Evolutionary conservation across 1,140 invertebrate species (phyloP), one percentile per base, ranked within the genome.

Genomic region (Drosophila mauritiana): DNA sequence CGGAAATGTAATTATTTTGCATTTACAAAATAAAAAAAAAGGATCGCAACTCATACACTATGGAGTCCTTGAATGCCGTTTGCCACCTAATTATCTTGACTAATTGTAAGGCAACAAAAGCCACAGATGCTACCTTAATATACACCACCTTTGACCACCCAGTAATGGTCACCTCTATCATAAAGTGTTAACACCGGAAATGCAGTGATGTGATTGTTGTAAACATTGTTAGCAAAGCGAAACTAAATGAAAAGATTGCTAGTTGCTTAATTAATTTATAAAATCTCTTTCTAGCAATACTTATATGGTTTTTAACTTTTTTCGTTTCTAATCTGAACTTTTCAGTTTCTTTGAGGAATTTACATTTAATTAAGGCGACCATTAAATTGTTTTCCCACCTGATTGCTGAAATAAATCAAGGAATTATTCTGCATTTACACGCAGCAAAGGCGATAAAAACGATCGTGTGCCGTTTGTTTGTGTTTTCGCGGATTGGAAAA

Each of bases 1-100:
- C 36, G 49, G 12, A 13, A 63, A 61, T 81, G 77, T 78, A 57
- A 81, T 81, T 83, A 84, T 84, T 84, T 83, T 83, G 80, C 80
- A 84, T 75, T 84, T 84, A 31, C 31, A 22, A 22, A 22, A 22
- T 34, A 39, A 39, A 39, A 79, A 86, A 49, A 77, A 48, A 46
- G 42, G 55, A 5, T 6, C 56, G 39, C 39, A 37, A 53, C 11
- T 46, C 48, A 15, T 37, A 65, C 20, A 39, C 55, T 46, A 51
- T 12, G 56, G 10, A 45, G 36, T 31, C 45, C 59, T 78, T 53
- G 63, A 67, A 79, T 74, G 76, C 22, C 49, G 56, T 52, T 61
- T 34, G 61, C 64, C 64, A 80, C 56, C 73, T 85, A 85, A 84
- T 76, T 63, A 56, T 58, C 27, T 64, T 51, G 39, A 42, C 78